Evolutionary conservation across 2,888 invertebrate species (phyloP), one percentile per base, ranked within the genome.

Genomic region (Notodonta dromedarius): DNA sequence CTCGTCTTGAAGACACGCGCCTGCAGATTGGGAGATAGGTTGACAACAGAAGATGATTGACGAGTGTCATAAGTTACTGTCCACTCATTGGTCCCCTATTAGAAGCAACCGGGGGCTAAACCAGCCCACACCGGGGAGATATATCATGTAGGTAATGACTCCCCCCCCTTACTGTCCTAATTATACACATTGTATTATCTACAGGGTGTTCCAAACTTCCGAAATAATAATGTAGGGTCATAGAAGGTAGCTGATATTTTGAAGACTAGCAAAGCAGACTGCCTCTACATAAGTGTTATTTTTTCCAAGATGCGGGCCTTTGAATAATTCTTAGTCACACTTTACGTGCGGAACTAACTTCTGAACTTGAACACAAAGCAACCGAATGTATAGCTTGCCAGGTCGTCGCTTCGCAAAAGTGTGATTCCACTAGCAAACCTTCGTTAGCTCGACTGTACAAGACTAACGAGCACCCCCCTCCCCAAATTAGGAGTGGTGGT

Each of bases 401-500:
- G 24, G 24, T 24, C 24, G 24, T 24, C 24, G 24, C 24, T 24
- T 24, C 24, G 24, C 40, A 42, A 42, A 42, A 42, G 42, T 3
- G 42, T 42, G 9, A 46, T 5, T 46, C 11, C 46, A 46, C 13
- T 46, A n/a, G 46, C 46, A 11, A n/a, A 46, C 13, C n/a, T 11
- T 42, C 44, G 44, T 12, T 5, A 44, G 44, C 11, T n/a, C n/a
- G 46, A n/a, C 4, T 46, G 46, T 46, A 46, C 46, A 46, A 12
- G 0, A 11, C 11, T n/a, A n/a, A 13, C n/a, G 7, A 7, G 35
- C 5, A 4, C 9, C 5, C 9, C 52, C 39, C n/a, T 39, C 54
- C 54, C 54, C 39, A 54, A 54, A 54, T 54, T 54, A 54, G 54
- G 54, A n/a, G 9, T 39, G 54, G 39, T 54, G 13, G 39, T 54